Conservation (phyloP, 2,888 invertebrate species). For the Heliconius cydno region DNA sequence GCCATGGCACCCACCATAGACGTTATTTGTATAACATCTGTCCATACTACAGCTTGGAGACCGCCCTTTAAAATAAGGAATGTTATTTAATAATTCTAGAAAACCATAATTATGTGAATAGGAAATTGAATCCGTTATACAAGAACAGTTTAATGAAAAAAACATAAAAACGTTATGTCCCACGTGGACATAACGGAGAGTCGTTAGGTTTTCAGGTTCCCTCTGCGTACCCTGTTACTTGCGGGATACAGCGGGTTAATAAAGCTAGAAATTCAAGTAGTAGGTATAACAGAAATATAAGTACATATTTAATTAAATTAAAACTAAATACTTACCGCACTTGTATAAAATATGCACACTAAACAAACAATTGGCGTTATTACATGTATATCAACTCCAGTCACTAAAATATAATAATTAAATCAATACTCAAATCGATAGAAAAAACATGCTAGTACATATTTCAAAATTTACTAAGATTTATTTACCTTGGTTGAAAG, state of each 20-base stretch:
- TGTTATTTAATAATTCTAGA: background rate
- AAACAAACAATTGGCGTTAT: slow-evolving; percentile 92
- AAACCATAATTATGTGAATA: background rate
- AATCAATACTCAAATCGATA: background rate
- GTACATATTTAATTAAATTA: background rate
- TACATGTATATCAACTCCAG: slow-evolving; percentile 91
- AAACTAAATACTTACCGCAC: slow-evolving; percentile 84
- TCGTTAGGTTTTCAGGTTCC: too few relatives aligned
- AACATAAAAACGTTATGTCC: too few relatives aligned
- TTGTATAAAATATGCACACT: slow-evolving; percentile 94
- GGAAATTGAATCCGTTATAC: too few relatives aligned
- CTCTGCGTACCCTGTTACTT: too few relatives aligned
- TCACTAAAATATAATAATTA: slow-evolving; percentile 82
- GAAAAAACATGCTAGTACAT: background rate
- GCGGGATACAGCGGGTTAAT: too few relatives aligned
- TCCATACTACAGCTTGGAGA: slow-evolving; percentile 92
- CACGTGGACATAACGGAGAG: too few relatives aligned
- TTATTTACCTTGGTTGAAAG: slow-evolving; percentile 91
- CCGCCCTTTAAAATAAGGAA: slow-evolving; percentile 84
- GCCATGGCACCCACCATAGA: slow-evolving; percentile 90
- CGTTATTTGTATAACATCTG: slow-evolving; percentile 90
- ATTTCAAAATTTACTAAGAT: background rate
- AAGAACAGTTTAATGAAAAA: too few relatives aligned
- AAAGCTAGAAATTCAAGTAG: too few relatives aligned
- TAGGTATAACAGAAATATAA: background rate